phyloP scores from a whole-genome alignment of 2,113 vertebrate species.

The Pionites leucogaster region DNA sequence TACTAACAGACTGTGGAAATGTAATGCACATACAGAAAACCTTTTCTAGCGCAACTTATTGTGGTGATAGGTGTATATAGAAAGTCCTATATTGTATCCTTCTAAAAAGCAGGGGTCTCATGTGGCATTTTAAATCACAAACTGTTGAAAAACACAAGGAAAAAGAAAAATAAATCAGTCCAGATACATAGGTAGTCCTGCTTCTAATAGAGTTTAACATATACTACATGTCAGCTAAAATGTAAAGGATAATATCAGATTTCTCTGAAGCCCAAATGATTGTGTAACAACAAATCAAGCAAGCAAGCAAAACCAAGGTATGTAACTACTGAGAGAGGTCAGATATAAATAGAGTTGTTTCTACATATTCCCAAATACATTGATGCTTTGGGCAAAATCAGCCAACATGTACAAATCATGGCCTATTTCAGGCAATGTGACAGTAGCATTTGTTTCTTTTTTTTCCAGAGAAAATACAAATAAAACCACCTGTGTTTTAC shows the following conservation, averaged over 20 bases:
- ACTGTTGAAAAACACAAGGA: background rate
- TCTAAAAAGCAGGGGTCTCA: background rate
- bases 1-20: background rate
- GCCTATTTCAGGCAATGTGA: background rate
- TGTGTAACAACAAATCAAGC: background rate
- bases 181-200: background rate
- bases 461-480: background rate
- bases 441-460: background rate
- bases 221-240: background rate
- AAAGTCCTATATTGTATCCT: background rate
- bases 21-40: background rate
- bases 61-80: background rate
- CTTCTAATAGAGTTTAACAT: background rate
- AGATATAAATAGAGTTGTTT: background rate
- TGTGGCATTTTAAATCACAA: background rate
- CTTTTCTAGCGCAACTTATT: background rate
- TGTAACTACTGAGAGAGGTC: background rate
- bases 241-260: background rate
- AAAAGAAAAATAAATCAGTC: background rate
- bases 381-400: background rate
- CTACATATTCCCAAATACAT: background rate
- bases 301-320: background rate
- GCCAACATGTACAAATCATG: background rate
- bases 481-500: background rate
- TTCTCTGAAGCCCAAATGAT: background rate